A percentile compares a stretch with the other conserved stretches of the same genome.
These are phyloP conservation scores for Calephelis virginiensis DNA, from an alignment of 1,140 invertebrate species.

Conservation along the genomic window DNA sequence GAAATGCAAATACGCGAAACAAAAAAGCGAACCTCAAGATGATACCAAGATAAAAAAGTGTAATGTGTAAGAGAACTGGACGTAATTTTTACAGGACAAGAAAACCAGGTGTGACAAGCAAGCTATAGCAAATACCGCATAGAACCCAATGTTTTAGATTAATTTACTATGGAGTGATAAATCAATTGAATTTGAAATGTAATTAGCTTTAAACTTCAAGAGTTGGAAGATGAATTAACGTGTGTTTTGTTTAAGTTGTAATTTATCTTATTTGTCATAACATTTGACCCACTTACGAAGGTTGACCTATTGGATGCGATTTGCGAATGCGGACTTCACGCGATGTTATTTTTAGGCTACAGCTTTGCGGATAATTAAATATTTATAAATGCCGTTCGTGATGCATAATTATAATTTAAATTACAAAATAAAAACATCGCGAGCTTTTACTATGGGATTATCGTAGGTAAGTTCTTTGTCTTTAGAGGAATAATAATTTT, in stretches of 20 bases:
- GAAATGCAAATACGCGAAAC: conserved; percentile 56
- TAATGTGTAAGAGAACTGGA: conserved; percentile 45
- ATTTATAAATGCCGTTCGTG: conserved; percentile 68
- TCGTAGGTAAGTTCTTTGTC: conserved; percentile 66
- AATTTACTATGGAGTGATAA: conserved; percentile 28
- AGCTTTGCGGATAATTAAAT: conserved; percentile 76
- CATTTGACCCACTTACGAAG: conserved; percentile 72
- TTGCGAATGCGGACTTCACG: conserved; percentile 60
- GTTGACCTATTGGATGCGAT: conserved; percentile 70
- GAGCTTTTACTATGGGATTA: conserved; percentile 43
- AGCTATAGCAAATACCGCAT: conserved; percentile 58
- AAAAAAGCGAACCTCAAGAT: conserved; percentile 39
- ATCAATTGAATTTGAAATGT: conserved; percentile 22
- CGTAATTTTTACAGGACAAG: conserved; percentile 51
- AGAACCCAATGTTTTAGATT: conserved; percentile 36
- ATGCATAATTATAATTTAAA: conserved; percentile 50
- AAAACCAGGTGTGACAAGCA: conserved; percentile 58
- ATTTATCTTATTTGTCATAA: conserved; percentile 42
- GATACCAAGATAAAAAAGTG: conserved; percentile 52
- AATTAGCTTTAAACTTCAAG: conserved; percentile 22
- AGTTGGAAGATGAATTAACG: conserved; percentile 8
- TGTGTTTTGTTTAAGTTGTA: conserved; percentile 25
- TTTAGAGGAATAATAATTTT: neutral
- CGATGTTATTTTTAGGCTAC: conserved; percentile 76
- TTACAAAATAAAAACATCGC: conserved; percentile 38